Base-by-base conservation (phyloP, 2,113 vertebrate genomes). In the Scopus umbretta region DNA sequence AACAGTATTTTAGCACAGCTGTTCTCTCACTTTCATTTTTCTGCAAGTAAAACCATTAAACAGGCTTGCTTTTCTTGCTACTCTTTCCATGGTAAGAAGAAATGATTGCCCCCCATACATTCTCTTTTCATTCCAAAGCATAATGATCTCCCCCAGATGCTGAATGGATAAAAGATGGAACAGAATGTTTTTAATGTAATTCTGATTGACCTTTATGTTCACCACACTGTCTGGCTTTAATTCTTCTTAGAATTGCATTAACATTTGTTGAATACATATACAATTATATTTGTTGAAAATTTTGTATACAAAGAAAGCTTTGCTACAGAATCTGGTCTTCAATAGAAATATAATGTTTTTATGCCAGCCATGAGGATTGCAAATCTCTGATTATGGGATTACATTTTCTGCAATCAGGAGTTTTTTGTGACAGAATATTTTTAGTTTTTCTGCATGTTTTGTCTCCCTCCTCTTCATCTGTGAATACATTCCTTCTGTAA, bases 321-420 rank as follows among this genome's bases (percentile, higher is more conserved):
- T 88, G 65, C 67, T 55, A 11, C 50, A 83, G 65, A 65, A 36
- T 90, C 81, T 56, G 27, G 25, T 93, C 76, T 65, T 95, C 86
- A 85, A 25, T 36, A 53, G 49, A 67, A 94, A 68, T 67, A 10
- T 6, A 8, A 82, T 32, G 21, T 65, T 67, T 92, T 91, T 61
- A 73, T 85, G 83, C 45, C 86, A 94, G 76, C 32, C 58, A 23
- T 3, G 14, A 79, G 66, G 80, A 92, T 87, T 92, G 68, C 40
- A 79, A 80, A 95, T 94, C 74, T 79, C 61, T 94, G 91, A 83
- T 90, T 97, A 96, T 82, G 49, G 74, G 89, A 96, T 97, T 95
- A 88, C 43, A 90, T 94, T 75, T 70, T 94, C 90, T 93, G 83
- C 75, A 97, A 88, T 94, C 76, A 84, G 40, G 42, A 63, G n/a